Conservation (phyloP, 1,140 invertebrate species). For the Drosophila fuyamai region DNA sequence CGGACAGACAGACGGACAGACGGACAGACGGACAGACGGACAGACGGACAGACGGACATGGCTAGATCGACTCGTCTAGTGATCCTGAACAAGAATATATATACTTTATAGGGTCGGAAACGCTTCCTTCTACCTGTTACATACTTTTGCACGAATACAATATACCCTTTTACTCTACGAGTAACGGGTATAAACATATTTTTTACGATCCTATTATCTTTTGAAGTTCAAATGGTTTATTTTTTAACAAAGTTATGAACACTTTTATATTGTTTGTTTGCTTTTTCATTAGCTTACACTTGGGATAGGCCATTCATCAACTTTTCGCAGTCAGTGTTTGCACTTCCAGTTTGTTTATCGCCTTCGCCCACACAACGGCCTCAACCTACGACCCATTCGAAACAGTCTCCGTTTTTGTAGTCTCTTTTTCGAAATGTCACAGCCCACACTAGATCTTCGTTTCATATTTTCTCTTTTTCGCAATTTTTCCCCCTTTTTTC, state of each 20-base stretch:
- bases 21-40: too few relatives aligned
- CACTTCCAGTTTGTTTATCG: constrained; percentile 35
- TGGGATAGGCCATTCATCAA: constrained; percentile 17
- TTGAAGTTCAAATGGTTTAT: background rate
- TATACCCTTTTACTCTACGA: too few relatives aligned
- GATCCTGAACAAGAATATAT: too few relatives aligned
- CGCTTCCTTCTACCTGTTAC: too few relatives aligned
- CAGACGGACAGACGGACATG: too few relatives aligned
- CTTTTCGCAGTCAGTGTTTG: constrained; percentile 33
- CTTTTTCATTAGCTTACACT: constrained; percentile 4
- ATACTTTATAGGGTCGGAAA: too few relatives aligned
- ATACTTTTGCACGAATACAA: too few relatives aligned
- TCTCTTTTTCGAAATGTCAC: constrained; percentile 17
- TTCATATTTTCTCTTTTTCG: constrained; percentile 20
- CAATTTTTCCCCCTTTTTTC: constrained; percentile 22
- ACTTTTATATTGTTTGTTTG: constrained; percentile 1
- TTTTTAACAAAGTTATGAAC: background rate
- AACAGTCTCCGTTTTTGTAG: constrained; percentile 30
- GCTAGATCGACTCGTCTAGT: too few relatives aligned
- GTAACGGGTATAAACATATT: too few relatives aligned
- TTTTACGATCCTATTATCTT: constrained; percentile 13
- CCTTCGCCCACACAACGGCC: constrained; percentile 30
- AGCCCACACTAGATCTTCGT: constrained; percentile 18
- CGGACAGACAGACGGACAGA: too few relatives aligned
- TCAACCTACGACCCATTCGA: constrained; percentile 38